Percentiles rank a stretch among this genome's conserved stretches.
These are phyloP conservation scores for Penaeus japonicus DNA, from an alignment of 1,140 invertebrate species.

Conservation along the genomic window DNA sequence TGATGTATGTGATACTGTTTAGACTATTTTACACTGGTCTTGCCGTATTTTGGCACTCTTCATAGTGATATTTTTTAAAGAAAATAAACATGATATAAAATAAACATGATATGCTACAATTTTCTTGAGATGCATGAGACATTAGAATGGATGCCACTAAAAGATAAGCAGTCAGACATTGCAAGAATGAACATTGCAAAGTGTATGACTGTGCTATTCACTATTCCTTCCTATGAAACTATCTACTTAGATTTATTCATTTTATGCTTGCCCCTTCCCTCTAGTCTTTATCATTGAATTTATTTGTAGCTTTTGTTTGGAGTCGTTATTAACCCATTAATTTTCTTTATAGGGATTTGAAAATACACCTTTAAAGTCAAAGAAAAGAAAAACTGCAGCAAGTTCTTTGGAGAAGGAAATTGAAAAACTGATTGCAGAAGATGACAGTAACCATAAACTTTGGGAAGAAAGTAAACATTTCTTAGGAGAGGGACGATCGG, in stretches of 20 bases:
- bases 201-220: too few relatives aligned
- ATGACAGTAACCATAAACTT: constrained; percentile 26
- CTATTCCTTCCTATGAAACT: too few relatives aligned
- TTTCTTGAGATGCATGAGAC: too few relatives aligned
- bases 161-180: too few relatives aligned
- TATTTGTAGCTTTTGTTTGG: not conserved
- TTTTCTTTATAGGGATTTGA: not conserved
- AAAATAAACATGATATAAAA: too few relatives aligned
- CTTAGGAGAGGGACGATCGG: constrained; percentile 9
- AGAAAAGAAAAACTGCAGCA: constrained; percentile 64
- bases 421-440: not conserved
- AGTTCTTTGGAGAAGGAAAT: constrained; percentile 35
- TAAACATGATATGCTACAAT: too few relatives aligned
- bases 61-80: too few relatives aligned
- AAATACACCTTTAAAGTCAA: not conserved
- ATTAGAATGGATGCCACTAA: too few relatives aligned
- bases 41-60: too few relatives aligned
- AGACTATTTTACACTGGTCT: too few relatives aligned
- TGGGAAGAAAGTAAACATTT: constrained; percentile 46
- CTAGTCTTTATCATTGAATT: not conserved
- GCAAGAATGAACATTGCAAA: too few relatives aligned
- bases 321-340: not conserved
- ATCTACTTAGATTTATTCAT: not conserved
- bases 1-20: too few relatives aligned
- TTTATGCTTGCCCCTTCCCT: not conserved